Conservation (phyloP, 2,113 vertebrate species). For the Syngnathus floridae region DNA sequence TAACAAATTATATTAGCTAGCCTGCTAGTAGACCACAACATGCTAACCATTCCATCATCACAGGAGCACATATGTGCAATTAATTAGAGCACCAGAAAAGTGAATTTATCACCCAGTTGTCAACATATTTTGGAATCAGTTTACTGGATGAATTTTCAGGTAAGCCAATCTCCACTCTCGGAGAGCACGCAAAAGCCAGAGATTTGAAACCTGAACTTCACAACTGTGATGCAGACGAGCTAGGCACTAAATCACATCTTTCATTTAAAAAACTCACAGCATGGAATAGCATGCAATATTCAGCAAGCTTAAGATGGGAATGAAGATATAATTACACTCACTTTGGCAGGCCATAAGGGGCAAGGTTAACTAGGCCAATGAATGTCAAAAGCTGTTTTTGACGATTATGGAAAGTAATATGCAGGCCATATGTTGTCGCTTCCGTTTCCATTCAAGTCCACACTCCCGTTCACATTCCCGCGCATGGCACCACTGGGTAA, state of each 20-base stretch:
- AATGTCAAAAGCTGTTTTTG: conserved; percentile 18
- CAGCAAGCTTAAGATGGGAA: conserved; percentile 7
- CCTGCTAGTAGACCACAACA: neutral
- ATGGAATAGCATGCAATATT: neutral
- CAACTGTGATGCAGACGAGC: no score
- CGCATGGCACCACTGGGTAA: neutral
- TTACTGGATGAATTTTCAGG: no score
- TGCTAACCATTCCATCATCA: neutral
- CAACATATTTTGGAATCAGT: no score
- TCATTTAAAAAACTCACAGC: no score
- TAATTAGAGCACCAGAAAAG: no score
- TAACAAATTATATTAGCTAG: neutral
- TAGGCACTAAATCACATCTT: no score
- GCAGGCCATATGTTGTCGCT: neutral
- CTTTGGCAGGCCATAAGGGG: conserved; percentile 17
- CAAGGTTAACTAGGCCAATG: conserved; percentile 36
- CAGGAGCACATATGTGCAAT: neutral
- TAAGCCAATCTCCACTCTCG: no score
- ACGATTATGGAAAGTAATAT: conserved; percentile 10
- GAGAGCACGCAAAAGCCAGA: no score
- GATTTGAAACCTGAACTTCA: no score
- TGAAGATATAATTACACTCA: conserved; percentile 29
- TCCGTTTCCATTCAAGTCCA: conserved; percentile 11
- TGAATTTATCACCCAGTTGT: no score
- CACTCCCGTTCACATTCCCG: neutral